These are phyloP conservation scores for Tipula helvola DNA, from an alignment of 2,888 invertebrate genomes.

Conservation along the genomic window DNA sequence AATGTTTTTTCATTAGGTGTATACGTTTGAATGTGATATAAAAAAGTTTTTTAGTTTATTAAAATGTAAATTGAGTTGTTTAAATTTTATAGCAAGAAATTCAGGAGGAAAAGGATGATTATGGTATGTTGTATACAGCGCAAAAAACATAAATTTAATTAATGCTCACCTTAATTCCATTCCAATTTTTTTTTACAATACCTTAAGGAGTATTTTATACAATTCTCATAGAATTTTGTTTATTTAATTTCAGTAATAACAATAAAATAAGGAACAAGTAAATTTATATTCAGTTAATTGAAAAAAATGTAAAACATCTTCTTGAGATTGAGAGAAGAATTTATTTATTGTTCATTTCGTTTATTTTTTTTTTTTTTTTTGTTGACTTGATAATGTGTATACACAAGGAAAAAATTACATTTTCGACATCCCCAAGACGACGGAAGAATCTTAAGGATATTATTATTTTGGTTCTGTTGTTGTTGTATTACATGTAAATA, in stretches of 20 bases:
- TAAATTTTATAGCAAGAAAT: neutral
- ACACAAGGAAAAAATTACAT: neutral
- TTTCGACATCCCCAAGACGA: neutral
- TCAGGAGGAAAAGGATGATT: neutral
- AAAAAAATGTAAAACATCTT: neutral
- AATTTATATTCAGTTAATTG: neutral
- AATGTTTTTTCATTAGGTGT: neutral
- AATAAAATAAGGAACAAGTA: neutral
- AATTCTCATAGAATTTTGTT: neutral
- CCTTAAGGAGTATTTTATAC: neutral
- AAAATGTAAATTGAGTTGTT: neutral
- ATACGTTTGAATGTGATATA: neutral
- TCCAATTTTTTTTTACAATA: neutral
- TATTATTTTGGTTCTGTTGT: neutral
- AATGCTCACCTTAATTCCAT: neutral
- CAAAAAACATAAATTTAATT: neutral
- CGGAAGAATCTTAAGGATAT: neutral
- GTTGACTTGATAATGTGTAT: neutral
- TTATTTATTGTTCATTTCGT: neutral
- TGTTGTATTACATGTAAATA: neutral
- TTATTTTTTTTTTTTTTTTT: neutral
- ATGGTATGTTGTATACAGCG: neutral
- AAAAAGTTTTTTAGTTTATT: neutral
- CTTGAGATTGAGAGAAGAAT: neutral
- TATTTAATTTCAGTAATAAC: neutral